Evolutionary conservation across 1,140 invertebrate species (phyloP), one percentile per base, ranked within the genome.

Genomic region (Nasonia giraulti): DNA sequence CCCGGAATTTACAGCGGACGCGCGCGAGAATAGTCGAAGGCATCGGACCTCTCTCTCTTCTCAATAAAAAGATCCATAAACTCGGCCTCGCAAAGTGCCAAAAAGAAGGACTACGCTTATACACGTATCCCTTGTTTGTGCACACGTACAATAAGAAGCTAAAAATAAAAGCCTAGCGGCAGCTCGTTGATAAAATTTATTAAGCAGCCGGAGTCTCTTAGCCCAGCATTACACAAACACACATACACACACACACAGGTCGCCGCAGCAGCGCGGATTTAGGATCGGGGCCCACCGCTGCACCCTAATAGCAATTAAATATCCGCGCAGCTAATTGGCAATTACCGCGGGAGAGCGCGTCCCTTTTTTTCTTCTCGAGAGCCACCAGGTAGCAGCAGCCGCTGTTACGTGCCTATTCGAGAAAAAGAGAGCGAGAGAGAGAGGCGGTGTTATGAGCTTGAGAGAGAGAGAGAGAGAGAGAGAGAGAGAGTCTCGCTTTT

Each of bases 271-370:
- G 27, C 74, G 83, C 73, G 83, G 75, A 86, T 80, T 85, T 62
- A 79, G 55, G 27, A 82, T 82, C 75, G 78, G 78, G 84, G 75
- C 86, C 73, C 73, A 37, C 87, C 86, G 88, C 88, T 89, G 87
- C 87, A 73, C 79, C 83, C 88, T 89, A 92, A 91, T 91, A 90
- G 89, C 92, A 92, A 93, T 93, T 93, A 93, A 92, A 93, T 92
- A 92, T 92, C 91, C 86, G 79, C 87, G 76, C 82, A 84, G 90
- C 92, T 93, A 93, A 93, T 93, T 93, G 92, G 90, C 92, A 93
- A 93, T 93, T 93, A 93, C 91, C 89, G 44, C 47, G 74, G 80
- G 76, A 68, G 75, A 79, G 23, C 23, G 55, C 80, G 66, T 80
- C 14, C 23, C n/a, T 68, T 6, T 50, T 68, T 47, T n/a, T n/a